Base-by-base conservation (phyloP, 2,888 invertebrate species). In the Helicoverpa assulta region DNA sequence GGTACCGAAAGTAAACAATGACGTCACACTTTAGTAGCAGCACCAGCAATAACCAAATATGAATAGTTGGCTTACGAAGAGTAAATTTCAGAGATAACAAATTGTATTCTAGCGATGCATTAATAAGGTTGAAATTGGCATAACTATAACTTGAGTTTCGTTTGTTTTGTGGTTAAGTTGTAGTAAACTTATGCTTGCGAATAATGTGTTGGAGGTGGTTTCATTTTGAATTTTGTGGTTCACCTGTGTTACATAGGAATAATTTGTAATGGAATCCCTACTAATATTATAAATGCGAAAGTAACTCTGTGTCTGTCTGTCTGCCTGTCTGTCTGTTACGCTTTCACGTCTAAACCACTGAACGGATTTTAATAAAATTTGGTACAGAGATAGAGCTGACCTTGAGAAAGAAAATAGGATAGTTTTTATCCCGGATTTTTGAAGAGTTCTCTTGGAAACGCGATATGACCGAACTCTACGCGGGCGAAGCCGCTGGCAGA, bases 101-200 rank as follows among this genome's bases (percentile, higher is more conserved):
- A 78, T 81, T 71, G 55, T 68, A 68, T 71, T 61, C 63, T 55
- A 54, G 29, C 50, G 26, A 54, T 53, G 53, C 56, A 68, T 70
- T 54, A 57, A 61, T 61, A 65, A 68, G 56, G 12, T 57, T 56
- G 52, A 69, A 78, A 77, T 74, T 73, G 50, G 70, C 73, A 67
- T 54, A 64, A 55, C 58, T 53, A 55, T 19, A 40, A 52, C 53
- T 60, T 55, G 59, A 43, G 55, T 72, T 76, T 53, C 37, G 50
- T 76, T 78, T 78, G 55, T 60, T 56, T 40, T 71, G 77, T 37
- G 66, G 76, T 79, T 55, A 67, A 40, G 47, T 51, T 64, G 58
- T 67, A 40, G 58, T 67, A 53, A 58, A 53, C 37, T 59, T 64
- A 74, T 40, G 21, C 53, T 18, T 64, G 33, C 10, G 16, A 10